Percentiles rank a stretch among this genome's conserved stretches.
These are phyloP conservation scores for Gila robusta DNA, from an alignment of 2,797 vertebrate species.

Conservation along the genomic window DNA sequence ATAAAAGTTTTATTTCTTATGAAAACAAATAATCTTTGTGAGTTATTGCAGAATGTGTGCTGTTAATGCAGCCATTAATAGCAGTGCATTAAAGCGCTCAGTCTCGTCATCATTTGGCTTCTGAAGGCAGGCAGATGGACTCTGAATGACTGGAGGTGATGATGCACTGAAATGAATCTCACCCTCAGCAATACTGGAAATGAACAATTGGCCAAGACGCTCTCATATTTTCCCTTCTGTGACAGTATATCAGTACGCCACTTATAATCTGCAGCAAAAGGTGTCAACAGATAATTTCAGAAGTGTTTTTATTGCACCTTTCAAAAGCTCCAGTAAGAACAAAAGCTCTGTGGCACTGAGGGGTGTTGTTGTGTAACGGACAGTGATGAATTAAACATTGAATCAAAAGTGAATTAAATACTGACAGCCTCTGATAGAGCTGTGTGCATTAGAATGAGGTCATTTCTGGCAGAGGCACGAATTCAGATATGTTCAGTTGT, in stretches of 20 bases:
- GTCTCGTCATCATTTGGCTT: slow-evolving; percentile 10
- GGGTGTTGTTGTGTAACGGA: slow-evolving; percentile 2
- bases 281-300: not conserved
- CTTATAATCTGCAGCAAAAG: slow-evolving; percentile 15
- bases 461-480: slow-evolving; percentile 3
- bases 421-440: not conserved
- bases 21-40: not conserved
- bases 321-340: not conserved
- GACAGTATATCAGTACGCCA: not conserved
- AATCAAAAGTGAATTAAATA: slow-evolving; percentile 31
- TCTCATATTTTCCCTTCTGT: slow-evolving; percentile 25
- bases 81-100: not conserved
- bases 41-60: not conserved
- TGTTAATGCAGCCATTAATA: slow-evolving; percentile 17
- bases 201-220: slow-evolving; percentile 33
- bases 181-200: slow-evolving; percentile 11
- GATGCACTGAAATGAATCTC: slow-evolving; percentile 33
- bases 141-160: slow-evolving; percentile 44
- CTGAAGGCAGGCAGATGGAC: slow-evolving; percentile 35
- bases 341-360: slow-evolving; percentile 17
- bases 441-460: slow-evolving; percentile 24
- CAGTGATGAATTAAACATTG: slow-evolving; percentile 19
- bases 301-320: slow-evolving; percentile 20
- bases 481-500: slow-evolving; percentile 3
- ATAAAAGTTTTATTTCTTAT: slow-evolving; percentile 5